Percentiles rank a stretch among this genome's conserved stretches.
phyloP scores from a whole-genome alignment of 2,113 vertebrate genomes.

The Meles meles region DNA sequence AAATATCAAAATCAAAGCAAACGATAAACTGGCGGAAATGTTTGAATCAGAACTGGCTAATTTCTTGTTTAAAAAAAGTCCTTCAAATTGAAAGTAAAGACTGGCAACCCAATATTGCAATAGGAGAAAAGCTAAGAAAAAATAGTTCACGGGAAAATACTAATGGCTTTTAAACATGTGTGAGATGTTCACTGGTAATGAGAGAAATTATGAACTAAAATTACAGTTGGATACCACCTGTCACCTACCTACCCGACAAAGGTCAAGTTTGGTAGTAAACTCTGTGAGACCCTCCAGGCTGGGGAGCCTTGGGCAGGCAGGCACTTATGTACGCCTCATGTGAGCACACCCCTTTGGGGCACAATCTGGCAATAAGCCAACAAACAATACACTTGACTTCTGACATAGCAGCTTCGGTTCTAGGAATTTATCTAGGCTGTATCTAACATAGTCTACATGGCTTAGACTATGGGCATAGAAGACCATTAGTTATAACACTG shows the following conservation, averaged over 20 bases:
- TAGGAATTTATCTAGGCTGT: background rate
- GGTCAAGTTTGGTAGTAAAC: accelerated
- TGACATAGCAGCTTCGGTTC: background rate
- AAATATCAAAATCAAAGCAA: background rate
- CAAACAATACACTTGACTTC: background rate
- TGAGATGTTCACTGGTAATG: background rate
- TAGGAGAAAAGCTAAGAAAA: background rate
- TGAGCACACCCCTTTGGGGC: background rate
- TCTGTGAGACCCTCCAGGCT: accelerated
- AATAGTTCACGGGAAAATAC: background rate
- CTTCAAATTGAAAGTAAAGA: background rate
- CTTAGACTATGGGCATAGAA: too few relatives aligned
- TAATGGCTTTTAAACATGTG: background rate
- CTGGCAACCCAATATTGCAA: background rate
- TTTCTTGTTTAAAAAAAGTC: background rate
- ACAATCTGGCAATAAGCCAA: background rate
- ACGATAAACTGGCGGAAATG: background rate
- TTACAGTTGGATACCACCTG: background rate
- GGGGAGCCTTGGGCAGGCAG: background rate
- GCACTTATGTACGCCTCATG: accelerated
- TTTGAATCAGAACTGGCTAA: background rate
- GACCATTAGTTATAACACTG: background rate
- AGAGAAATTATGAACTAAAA: background rate
- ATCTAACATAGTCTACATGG: background rate
- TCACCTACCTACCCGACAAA: background rate